Conservation (phyloP, 2,888 invertebrate species). For the Drosophila helvetica region DNA sequence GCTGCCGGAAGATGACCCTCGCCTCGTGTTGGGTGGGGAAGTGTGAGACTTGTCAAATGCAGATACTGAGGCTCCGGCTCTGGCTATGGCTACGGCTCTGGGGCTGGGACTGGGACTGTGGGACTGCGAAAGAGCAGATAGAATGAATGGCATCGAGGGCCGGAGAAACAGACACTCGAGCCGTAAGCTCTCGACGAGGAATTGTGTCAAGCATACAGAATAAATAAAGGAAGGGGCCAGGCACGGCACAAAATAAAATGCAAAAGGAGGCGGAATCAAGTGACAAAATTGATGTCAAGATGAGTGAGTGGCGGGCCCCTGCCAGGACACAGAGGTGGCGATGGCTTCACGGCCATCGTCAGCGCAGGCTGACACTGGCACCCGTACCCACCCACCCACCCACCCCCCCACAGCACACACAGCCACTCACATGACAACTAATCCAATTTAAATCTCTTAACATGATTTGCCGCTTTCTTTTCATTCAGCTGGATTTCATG, state of each 20-base stretch:
- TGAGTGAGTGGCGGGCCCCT: slow-evolving; percentile 42
- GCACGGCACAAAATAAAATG: slow-evolving; percentile 20
- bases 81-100: background rate
- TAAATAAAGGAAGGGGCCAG: slow-evolving; percentile 47
- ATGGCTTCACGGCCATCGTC: slow-evolving; percentile 55
- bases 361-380: slow-evolving; percentile 47
- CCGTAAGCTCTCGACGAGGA: slow-evolving; percentile 60
- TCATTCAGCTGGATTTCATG: slow-evolving; percentile 77
- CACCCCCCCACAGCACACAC: slow-evolving; percentile 4
- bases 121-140: slow-evolving; percentile 71
- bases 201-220: slow-evolving; percentile 75
- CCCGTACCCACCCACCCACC: slow-evolving; percentile 1
- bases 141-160: slow-evolving; percentile 71
- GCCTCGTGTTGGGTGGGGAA: background rate
- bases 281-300: slow-evolving; percentile 75
- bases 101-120: slow-evolving; percentile 1
- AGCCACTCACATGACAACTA: slow-evolving; percentile 64
- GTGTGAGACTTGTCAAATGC: slow-evolving; percentile 21
- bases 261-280: slow-evolving; percentile 56
- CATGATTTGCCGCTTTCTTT: slow-evolving; percentile 81
- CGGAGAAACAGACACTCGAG: slow-evolving; percentile 54
- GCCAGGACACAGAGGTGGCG: slow-evolving; percentile 32
- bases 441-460: slow-evolving; percentile 82
- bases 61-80: slow-evolving; percentile 9
- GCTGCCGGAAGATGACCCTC: slow-evolving; percentile 18